Percentiles rank a stretch among this genome's conserved stretches.
These are phyloP conservation scores for Melanostoma scalare DNA, from an alignment of 2,888 invertebrate species.

Conservation along the genomic window DNA sequence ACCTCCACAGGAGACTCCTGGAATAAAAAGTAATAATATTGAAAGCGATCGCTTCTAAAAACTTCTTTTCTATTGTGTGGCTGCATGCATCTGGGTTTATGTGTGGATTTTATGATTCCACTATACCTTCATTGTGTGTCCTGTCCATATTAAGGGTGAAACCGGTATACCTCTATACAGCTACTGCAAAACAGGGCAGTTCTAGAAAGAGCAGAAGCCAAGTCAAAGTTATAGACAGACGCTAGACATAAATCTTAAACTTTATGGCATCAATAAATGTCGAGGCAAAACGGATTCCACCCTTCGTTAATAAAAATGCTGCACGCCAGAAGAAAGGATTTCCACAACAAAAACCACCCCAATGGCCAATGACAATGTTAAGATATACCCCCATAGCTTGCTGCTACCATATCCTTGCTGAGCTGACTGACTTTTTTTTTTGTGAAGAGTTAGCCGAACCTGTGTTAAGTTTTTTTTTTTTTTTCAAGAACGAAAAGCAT, in stretches of 20 bases:
- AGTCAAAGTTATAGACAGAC: conserved; percentile 71
- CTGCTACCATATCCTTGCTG: conserved; percentile 35
- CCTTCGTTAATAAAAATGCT: conserved; percentile 61
- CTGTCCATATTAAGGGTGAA: conserved; percentile 45
- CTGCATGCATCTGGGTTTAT: conserved; percentile 28
- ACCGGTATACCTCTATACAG: conserved; percentile 2
- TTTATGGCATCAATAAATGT: conserved; percentile 82
- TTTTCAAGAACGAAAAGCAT: conserved; percentile 57
- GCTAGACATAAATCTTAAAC: conserved; percentile 80
- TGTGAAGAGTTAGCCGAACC: conserved; percentile 31
- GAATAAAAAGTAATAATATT: conserved; percentile 53
- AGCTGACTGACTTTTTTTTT: not conserved
- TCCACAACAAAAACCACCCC: conserved; percentile 55
- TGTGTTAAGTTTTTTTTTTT: conserved; percentile 23
- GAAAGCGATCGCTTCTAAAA: conserved; percentile 56
- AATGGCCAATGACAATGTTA: conserved; percentile 58
- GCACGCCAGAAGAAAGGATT: conserved; percentile 57
- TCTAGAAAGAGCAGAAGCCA: conserved; percentile 56
- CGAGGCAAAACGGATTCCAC: conserved; percentile 77
- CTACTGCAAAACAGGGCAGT: conserved; percentile 17
- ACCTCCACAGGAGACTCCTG: conserved; percentile 27
- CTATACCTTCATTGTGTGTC: conserved; percentile 18
- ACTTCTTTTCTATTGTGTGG: conserved; percentile 49
- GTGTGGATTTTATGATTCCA: conserved; percentile 58
- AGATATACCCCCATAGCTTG: conserved; percentile 13